Evolutionary conservation across 1,140 invertebrate species (phyloP).

Genomic region (Battus philenor): DNA sequence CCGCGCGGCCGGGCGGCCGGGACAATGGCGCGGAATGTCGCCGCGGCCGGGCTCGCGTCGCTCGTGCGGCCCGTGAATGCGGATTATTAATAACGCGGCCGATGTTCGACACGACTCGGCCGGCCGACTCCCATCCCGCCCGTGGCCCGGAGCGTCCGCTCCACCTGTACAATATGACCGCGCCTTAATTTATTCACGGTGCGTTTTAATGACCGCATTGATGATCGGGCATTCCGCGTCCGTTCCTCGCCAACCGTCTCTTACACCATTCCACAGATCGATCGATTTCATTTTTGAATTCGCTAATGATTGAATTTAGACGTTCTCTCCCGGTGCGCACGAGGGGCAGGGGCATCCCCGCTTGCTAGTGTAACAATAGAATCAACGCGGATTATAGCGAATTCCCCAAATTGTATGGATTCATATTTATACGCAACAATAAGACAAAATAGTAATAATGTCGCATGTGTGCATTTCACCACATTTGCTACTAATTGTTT

Average conservation of each 20-base stretch:
- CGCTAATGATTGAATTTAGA: conserved; percentile 41
- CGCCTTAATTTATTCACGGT: conserved; percentile 48
- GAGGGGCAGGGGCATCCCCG: conserved; percentile 2
- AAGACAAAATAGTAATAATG: conserved; percentile 71
- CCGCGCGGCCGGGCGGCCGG: conserved; percentile 55
- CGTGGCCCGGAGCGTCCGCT: conserved; percentile 39
- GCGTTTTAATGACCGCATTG: conserved; percentile 47
- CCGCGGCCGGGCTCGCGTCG: conserved; percentile 46
- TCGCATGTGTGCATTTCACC: conserved; percentile 66
- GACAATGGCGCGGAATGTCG: conserved; percentile 71
- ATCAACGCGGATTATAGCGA: conserved; percentile 66
- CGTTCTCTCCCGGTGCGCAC: conserved; percentile 19
- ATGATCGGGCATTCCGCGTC: conserved; percentile 25
- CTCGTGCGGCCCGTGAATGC: conserved; percentile 65
- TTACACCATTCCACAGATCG: conserved; percentile 13
- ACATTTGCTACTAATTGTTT: conserved; percentile 73
- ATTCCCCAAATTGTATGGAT: conserved; percentile 71
- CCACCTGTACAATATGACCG: conserved; percentile 50
- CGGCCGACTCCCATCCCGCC: conserved; percentile 40
- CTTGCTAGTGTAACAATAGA: conserved; percentile 43
- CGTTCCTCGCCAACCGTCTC: conserved; percentile 12
- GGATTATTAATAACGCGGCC: conserved; percentile 71
- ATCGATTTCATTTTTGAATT: conserved; percentile 33
- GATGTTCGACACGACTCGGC: conserved; percentile 39
- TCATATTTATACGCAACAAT: conserved; percentile 69